These are phyloP conservation scores for Arctocebus calabarensis DNA, from an alignment of 2,797 vertebrate species.

Conservation along the genomic window DNA sequence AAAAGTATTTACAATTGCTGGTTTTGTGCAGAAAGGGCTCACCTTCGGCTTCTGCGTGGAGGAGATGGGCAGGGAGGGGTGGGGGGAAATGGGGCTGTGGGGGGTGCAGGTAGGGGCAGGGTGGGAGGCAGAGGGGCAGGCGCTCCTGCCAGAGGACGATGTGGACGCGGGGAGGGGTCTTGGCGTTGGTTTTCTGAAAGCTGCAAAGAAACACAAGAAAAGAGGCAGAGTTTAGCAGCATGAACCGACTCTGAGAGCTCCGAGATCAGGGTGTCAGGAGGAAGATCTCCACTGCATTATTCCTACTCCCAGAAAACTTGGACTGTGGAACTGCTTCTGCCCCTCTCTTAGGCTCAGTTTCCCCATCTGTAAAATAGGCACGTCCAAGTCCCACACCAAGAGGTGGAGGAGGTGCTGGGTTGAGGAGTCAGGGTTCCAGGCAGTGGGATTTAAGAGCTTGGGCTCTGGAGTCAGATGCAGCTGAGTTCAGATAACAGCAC, in stretches of 20 bases:
- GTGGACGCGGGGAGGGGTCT: slow-evolving; percentile 81
- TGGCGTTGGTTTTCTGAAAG: slow-evolving; percentile 82
- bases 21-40: slow-evolving; percentile 92
- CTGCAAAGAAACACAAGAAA: slow-evolving; percentile 74
- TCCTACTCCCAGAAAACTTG: not conserved
- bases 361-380: not conserved
- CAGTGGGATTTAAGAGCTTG: not conserved
- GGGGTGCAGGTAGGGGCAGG: slow-evolving; percentile 55
- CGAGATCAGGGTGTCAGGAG: not conserved
- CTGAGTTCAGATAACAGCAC: slow-evolving; percentile 2
- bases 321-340: not conserved
- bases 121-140: slow-evolving; percentile 77
- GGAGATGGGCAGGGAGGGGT: slow-evolving; percentile 82
- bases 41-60: slow-evolving; percentile 86
- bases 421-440: not conserved
- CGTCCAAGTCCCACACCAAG: not conserved
- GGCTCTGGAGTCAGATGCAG: slow-evolving; percentile 36
- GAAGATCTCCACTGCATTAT: not conserved
- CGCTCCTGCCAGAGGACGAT: slow-evolving; percentile 79
- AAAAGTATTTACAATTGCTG: slow-evolving; percentile 99
- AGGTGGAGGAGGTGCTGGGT: not conserved
- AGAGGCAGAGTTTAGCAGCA: slow-evolving; percentile 28
- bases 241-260: not conserved
- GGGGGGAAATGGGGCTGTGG: slow-evolving; percentile 65
- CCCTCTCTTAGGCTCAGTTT: slow-evolving; percentile 23